These are phyloP conservation scores for Apogon talboti DNA, from an alignment of 2,797 vertebrate species.

Conservation along the genomic window DNA sequence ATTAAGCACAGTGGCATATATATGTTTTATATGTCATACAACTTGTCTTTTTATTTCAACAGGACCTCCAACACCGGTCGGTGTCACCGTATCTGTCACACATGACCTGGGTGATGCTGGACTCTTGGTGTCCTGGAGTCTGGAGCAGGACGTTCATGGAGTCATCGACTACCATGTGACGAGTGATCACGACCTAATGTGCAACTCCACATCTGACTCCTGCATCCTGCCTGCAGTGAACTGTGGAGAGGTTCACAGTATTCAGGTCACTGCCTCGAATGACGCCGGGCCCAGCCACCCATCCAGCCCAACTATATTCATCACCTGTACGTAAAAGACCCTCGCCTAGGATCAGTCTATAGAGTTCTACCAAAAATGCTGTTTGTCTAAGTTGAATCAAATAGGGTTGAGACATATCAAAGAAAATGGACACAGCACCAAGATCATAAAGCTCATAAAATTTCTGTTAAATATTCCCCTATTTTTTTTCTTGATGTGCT, in stretches of 20 bases:
- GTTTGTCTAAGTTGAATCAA: not conserved
- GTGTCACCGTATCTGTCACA: slow-evolving; percentile 75
- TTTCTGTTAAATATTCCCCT: not conserved
- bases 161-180: slow-evolving; percentile 78
- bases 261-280: slow-evolving; percentile 86
- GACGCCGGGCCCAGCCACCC: slow-evolving; percentile 86
- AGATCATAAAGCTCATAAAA: not conserved
- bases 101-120: slow-evolving; percentile 40
- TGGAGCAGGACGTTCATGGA: slow-evolving; percentile 60
- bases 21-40: not conserved
- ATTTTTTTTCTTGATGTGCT: not conserved
- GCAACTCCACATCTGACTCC: slow-evolving; percentile 76
- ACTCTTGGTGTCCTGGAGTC: slow-evolving; percentile 83
- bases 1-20: no score
- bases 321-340: slow-evolving; percentile 83
- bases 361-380: not conserved
- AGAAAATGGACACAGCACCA: no score
- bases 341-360: not conserved
- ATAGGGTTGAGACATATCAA: no score
- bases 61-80: slow-evolving; percentile 85
- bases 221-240: slow-evolving; percentile 82
- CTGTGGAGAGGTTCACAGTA: slow-evolving; percentile 83
- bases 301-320: slow-evolving; percentile 76
- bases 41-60: slow-evolving; percentile 45
- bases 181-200: slow-evolving; percentile 77